Conservation (phyloP, 1,140 invertebrate species). For the Drosophila baimaii region DNA sequence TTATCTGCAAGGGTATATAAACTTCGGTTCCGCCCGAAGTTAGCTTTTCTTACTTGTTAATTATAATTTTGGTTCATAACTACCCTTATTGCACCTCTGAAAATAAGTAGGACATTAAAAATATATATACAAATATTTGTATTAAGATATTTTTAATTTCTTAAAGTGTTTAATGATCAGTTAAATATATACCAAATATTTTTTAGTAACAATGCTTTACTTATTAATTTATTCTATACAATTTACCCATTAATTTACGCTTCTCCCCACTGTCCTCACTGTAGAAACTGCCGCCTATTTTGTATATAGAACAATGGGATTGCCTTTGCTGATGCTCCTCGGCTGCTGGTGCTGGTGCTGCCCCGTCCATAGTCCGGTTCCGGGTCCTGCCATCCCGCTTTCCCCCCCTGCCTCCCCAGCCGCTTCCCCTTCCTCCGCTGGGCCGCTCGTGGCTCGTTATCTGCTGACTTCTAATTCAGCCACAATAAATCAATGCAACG, state of each 20-base stretch:
- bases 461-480: conserved; percentile 82
- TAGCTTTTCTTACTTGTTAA: too few relatives aligned
- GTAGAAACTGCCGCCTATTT: conserved; percentile 36
- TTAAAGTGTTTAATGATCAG: too few relatives aligned
- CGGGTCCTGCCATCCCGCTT: conserved; percentile 6
- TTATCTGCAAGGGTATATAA: too few relatives aligned
- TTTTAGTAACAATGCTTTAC: background rate
- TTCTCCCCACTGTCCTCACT: conserved; percentile 9
- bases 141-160: too few relatives aligned
- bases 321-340: conserved; percentile 23
- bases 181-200: background rate
- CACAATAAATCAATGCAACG: conserved; percentile 82
- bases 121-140: too few relatives aligned
- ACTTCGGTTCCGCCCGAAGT: too few relatives aligned
- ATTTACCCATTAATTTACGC: background rate
- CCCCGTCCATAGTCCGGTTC: conserved; percentile 2
- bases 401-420: background rate
- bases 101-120: too few relatives aligned
- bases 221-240: background rate
- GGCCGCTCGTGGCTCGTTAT: conserved; percentile 69
- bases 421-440: conserved; percentile 9
- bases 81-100: too few relatives aligned
- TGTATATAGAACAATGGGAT: conserved; percentile 68
- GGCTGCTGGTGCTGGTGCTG: conserved; percentile 1
- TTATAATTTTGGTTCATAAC: too few relatives aligned